Base-by-base conservation (phyloP, 2,113 vertebrate genomes). In the Abramis brama region DNA sequence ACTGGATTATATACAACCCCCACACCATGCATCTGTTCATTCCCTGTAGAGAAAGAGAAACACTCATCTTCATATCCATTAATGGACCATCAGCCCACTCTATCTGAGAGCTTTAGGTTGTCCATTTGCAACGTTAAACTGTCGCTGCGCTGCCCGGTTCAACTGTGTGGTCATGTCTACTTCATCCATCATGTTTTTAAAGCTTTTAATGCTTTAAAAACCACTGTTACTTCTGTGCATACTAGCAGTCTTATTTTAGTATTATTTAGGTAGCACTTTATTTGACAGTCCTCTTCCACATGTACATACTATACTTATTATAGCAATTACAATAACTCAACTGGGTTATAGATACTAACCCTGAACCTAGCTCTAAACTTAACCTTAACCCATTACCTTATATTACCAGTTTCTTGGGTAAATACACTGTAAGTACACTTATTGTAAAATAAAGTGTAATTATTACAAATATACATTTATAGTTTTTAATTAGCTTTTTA, bases 111-210 rank as follows among this genome's bases (percentile, higher is more conserved):
- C 62, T 13, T 62, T 62, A 3, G 13, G 6, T 80, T 66, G 10
- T 68, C 79, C n/a, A 81, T 81, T 66, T 81, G 79, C 47, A 77
- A 12, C 17, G 52, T 55, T 55, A 52, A 77, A 55, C 47, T 74
- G 47, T 30, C 25, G 17, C 66, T 70, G 66, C 5, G 0, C 30
- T 36, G 27, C 74, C 12, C 25, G 15, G 47, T 55, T 50, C 25
- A 77, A 19, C 47, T 77, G 13, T 1, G 2, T 1, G 27, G n/a
- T 55, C 25, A 17, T 55, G 25, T 50, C n/a, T 27, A 43, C 68
- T 15, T 17, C 71, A 47, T 74, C 39, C 71, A 74, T 47, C 71
- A 77, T 7, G 15, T 5, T 77, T 25, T 55, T 55, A 57, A 57
- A 17, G 45, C 50, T 77, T 52, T 77, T 19, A 77, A 55, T 77